These are phyloP conservation scores for Sclerurus mexicanus DNA, from an alignment of 2,113 vertebrate species.

Conservation along the genomic window DNA sequence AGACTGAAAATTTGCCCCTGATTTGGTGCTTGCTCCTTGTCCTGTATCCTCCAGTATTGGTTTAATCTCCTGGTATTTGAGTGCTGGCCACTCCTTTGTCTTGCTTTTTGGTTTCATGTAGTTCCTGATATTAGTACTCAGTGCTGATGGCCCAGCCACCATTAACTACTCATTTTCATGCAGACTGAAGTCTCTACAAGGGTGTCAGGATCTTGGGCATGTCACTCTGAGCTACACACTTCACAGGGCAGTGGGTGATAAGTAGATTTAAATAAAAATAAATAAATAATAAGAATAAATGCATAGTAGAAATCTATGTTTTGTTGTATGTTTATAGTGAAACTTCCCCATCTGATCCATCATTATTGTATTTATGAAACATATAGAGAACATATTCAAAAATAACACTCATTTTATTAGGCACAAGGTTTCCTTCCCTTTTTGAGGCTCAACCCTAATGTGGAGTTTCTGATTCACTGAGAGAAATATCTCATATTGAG, in stretches of 20 bases:
- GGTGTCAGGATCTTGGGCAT: not conserved
- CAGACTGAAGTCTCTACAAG: not conserved
- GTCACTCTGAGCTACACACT: not conserved
- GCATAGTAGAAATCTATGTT: not conserved
- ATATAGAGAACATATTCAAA: not conserved
- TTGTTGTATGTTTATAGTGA: not conserved
- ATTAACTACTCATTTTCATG: not conserved
- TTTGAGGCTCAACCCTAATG: not conserved
- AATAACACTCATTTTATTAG: not conserved
- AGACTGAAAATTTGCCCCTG: not conserved
- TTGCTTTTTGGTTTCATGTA: not conserved
- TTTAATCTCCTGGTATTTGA: not conserved
- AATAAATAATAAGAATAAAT: not conserved
- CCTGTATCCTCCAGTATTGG: not conserved
- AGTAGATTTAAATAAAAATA: not conserved
- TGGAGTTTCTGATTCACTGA: not conserved
- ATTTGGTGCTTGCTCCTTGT: not conserved
- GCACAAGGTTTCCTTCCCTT: not conserved
- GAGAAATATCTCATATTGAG: not conserved
- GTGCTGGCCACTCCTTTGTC: not conserved
- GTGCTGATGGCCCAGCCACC: not conserved
- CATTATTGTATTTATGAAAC: not conserved
- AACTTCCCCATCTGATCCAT: not conserved
- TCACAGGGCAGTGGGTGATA: not conserved
- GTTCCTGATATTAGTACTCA: not conserved